Conservation (phyloP, 2,888 invertebrate species). For the Bunonema sp. region DNA sequence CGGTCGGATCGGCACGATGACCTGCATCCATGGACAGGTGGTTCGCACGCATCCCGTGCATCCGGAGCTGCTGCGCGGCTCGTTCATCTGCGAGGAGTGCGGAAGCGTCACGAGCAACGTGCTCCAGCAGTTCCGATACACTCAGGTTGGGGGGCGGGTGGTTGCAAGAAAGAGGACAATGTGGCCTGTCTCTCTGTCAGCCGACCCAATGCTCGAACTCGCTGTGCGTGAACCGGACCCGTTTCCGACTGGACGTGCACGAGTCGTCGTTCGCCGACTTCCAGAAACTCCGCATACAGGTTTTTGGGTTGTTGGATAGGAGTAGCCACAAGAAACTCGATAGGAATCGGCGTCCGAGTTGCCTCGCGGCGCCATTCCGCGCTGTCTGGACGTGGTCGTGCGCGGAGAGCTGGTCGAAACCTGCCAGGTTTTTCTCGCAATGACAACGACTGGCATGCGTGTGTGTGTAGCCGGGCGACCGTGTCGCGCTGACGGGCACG, state of each 20-base stretch:
- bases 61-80: constrained; percentile 71
- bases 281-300: constrained; percentile 84
- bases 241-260: constrained; percentile 78
- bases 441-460: too few species aligned
- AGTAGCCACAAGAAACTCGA: constrained; percentile 85
- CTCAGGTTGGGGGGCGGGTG: constrained; percentile 53
- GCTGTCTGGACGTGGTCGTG: constrained; percentile 79
- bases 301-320: neutral
- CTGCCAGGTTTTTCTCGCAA: too few species aligned
- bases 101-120: constrained; percentile 81
- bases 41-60: constrained; percentile 96
- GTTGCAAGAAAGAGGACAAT: neutral
- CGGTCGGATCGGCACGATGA: constrained; percentile 75
- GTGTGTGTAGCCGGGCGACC: too few species aligned
- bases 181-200: constrained; percentile 48
- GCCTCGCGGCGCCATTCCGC: constrained; percentile 84
- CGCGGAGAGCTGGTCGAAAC: constrained; percentile 87
- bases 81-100: constrained; percentile 86
- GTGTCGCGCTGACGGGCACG: constrained; percentile 81
- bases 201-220: constrained; percentile 91
- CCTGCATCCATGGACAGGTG: constrained; percentile 72
- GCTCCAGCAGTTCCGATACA: constrained; percentile 84
- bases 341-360: too few species aligned
- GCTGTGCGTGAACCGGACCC: constrained; percentile 74
- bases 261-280: constrained; percentile 91